These are phyloP conservation scores for Oncorhynchus gorbuscha DNA, from an alignment of 2,113 vertebrate species.

Conservation along the genomic window DNA sequence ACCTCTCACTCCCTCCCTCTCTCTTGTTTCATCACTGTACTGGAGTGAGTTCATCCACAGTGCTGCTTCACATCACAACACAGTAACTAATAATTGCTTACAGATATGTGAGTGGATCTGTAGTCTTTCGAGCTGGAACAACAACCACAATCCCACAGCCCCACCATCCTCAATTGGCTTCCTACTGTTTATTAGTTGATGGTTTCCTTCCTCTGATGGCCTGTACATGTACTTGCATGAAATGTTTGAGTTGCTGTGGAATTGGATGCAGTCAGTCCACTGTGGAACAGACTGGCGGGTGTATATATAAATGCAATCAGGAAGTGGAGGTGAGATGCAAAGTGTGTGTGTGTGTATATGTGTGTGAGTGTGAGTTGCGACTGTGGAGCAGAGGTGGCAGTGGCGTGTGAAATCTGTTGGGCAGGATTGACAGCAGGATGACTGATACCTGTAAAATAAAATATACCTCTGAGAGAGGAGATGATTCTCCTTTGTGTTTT, in stretches of 20 bases:
- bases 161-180: constrained; percentile 20
- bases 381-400: constrained; percentile 57
- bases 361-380: neutral
- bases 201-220: constrained; percentile 21
- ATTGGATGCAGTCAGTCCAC: constrained; percentile 68
- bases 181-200: constrained; percentile 42
- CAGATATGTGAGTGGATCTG: neutral
- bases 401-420: constrained; percentile 77
- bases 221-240: constrained; percentile 47
- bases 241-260: constrained; percentile 55
- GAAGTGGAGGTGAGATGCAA: constrained; percentile 51
- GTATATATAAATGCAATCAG: constrained; percentile 64
- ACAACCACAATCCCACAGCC: neutral
- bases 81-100: neutral
- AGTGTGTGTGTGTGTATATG: too few relatives aligned
- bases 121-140: constrained; percentile 29
- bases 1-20: too few relatives aligned
- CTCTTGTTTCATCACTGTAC: neutral
- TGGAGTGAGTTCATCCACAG: constrained; percentile 1
- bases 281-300: constrained; percentile 50
- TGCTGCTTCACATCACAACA: constrained; percentile 13
- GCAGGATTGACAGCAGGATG: constrained; percentile 76
- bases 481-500: constrained; percentile 60
- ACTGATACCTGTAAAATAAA: constrained; percentile 80
- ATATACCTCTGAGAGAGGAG: constrained; percentile 61